Evolutionary conservation across 2,888 invertebrate species (phyloP), one percentile per base, ranked within the genome.

Genomic region (Hirtodrosophila histrioides): DNA sequence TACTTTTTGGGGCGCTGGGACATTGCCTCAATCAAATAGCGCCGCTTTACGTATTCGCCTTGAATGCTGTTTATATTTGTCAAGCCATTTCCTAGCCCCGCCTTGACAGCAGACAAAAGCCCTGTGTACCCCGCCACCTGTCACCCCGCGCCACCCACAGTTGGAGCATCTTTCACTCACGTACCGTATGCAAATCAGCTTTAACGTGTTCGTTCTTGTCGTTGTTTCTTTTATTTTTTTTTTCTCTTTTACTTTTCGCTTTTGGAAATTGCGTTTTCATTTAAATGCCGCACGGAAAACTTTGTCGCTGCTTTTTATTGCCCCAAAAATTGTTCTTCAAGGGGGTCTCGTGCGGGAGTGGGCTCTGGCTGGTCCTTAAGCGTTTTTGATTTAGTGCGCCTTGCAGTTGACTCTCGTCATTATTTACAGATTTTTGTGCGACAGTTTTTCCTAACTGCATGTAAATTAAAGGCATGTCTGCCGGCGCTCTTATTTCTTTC

Each of bases 161-260:
- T 24, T 36, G 44, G 56, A 40, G 49, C 64, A 64, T 63, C 66
- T 63, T 75, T 71, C 55, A 57, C 49, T 57, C 72, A 69, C 73
- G 62, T 66, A 66, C 66, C 77, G 70, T 86, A 84, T 88, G 83
- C 81, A 84, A 88, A 88, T 84, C 72, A 77, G 81, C 85, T 78
- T 88, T 76, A 88, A 88, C 65, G 63, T 80, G 66, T 73, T 46
- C 53, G 17, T 17, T 48, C 45, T 57, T 41, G 46, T 44, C 51
- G 40, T 41, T 41, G 36, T 29, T 44, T 8, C 9, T 11, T 23
- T 41, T 50, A 51, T 33, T 39, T 40, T 51, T 51, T 37, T 60
- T 41, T n/a, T 23, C 17, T 31, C 12, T 46, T 40, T 49, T 36
- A 31, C 60, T 51, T 41, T 46, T 37, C 37, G 36, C 27, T 36